These are phyloP conservation scores for Microchirus variegatus DNA, from an alignment of 2,797 vertebrate genomes.

Conservation along the genomic window DNA sequence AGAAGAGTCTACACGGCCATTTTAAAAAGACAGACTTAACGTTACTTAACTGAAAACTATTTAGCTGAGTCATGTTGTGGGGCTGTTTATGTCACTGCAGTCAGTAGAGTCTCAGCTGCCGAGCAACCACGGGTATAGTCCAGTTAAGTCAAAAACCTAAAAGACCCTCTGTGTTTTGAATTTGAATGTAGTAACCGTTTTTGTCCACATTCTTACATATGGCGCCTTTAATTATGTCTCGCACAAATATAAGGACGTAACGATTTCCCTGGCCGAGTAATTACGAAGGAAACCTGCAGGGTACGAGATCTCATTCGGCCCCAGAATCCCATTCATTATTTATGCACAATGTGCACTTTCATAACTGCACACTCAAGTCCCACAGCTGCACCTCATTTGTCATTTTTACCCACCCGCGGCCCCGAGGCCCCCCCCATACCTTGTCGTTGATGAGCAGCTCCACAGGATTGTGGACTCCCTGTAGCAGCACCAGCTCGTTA, in stretches of 20 bases:
- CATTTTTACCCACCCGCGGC: neutral
- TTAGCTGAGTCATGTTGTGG: too few relatives aligned
- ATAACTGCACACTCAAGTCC: neutral
- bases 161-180: too few relatives aligned
- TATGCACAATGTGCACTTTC: neutral
- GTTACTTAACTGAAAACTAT: too few relatives aligned
- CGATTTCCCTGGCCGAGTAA: slow-evolving; percentile 15
- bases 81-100: too few relatives aligned
- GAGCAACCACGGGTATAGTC: too few relatives aligned
- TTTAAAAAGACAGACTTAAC: too few relatives aligned
- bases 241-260: neutral
- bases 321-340: neutral
- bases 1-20: too few relatives aligned
- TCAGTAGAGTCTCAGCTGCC: too few relatives aligned
- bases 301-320: neutral
- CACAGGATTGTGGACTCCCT: slow-evolving; percentile 91
- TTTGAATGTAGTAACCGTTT: too few relatives aligned
- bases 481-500: slow-evolving; percentile 94
- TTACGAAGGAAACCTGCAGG: slow-evolving; percentile 6
- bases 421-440: slow-evolving; percentile 65
- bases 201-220: too few relatives aligned
- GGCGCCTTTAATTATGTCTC: too few relatives aligned
- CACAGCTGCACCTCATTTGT: neutral
- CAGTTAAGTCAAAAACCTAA: too few relatives aligned
- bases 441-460: slow-evolving; percentile 98